These are phyloP conservation scores for Lacanobia wlatinum DNA, from an alignment of 2,888 invertebrate species.

Conservation along the genomic window DNA sequence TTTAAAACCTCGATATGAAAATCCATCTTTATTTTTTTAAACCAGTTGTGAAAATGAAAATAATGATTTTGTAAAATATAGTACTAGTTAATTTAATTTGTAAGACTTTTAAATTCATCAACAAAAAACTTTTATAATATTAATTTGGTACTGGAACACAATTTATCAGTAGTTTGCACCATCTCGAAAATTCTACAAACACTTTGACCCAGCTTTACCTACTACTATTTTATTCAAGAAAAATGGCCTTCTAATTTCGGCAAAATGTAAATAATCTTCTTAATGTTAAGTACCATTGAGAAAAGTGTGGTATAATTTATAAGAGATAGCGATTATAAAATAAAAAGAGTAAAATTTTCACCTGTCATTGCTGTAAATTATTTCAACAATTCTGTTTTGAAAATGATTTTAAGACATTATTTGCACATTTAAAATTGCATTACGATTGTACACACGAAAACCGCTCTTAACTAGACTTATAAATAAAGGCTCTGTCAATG, in stretches of 20 bases:
- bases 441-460: too few species aligned
- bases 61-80: too few species aligned
- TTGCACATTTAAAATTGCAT: background rate
- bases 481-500: too few species aligned
- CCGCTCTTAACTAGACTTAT: too few species aligned
- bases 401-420: too few species aligned
- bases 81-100: too few species aligned
- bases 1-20: too few species aligned
- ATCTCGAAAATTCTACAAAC: constrained; percentile 23
- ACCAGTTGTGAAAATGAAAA: too few species aligned
- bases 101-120: too few species aligned
- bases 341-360: constrained; percentile 21
- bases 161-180: constrained; percentile 30
- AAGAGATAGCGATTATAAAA: constrained; percentile 54
- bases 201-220: constrained; percentile 24
- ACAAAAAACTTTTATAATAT: background rate
- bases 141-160: constrained; percentile 22
- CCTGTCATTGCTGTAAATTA: background rate
- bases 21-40: too few species aligned
- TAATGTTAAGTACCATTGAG: constrained; percentile 66
- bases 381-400: background rate
- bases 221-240: constrained; percentile 49
- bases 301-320: constrained; percentile 55
- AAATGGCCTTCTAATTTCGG: constrained; percentile 75
- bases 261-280: constrained; percentile 65